phyloP scores from a whole-genome alignment of 2,888 invertebrate species.

The Meiosimyza decipiens region DNA sequence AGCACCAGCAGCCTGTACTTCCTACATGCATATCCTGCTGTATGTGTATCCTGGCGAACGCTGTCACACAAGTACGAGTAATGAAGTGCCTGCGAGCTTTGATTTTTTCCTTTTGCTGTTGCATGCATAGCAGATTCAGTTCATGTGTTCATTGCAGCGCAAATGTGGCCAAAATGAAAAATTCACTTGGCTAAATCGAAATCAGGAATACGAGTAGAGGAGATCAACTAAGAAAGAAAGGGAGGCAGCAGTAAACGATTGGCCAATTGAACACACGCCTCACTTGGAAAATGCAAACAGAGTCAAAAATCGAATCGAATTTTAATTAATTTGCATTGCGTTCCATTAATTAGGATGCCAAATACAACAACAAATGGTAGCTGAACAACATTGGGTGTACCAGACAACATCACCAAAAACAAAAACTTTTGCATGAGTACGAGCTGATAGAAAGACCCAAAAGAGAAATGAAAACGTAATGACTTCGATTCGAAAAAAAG shows the following conservation, averaged over 20 bases:
- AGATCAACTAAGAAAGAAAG: not conserved
- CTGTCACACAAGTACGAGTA: not conserved
- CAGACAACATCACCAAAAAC: not conserved
- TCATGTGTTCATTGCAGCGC: constrained; percentile 6
- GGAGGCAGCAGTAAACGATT: not conserved
- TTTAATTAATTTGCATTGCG: constrained; percentile 31
- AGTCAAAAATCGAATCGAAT: constrained; percentile 23
- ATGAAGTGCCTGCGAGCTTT: no score
- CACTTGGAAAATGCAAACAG: constrained; percentile 4
- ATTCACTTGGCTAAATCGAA: not conserved
- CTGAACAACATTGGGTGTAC: not conserved
- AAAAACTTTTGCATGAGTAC: not conserved
- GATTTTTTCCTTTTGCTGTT: no score
- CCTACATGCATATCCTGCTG: not conserved
- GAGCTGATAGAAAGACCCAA: not conserved
- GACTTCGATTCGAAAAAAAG: no score
- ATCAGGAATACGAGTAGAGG: not conserved
- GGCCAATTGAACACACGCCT: not conserved
- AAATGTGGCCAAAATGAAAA: not conserved
- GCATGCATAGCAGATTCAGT: no score
- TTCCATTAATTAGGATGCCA: constrained; percentile 28
- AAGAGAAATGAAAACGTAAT: no score
- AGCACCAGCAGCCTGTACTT: constrained; percentile 10
- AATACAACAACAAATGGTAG: not conserved
- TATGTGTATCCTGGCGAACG: not conserved